Percentiles rank a stretch among this genome's conserved stretches.
Conservation (phyloP, 2,888 invertebrate genomes). For the Elmis aenea region DNA sequence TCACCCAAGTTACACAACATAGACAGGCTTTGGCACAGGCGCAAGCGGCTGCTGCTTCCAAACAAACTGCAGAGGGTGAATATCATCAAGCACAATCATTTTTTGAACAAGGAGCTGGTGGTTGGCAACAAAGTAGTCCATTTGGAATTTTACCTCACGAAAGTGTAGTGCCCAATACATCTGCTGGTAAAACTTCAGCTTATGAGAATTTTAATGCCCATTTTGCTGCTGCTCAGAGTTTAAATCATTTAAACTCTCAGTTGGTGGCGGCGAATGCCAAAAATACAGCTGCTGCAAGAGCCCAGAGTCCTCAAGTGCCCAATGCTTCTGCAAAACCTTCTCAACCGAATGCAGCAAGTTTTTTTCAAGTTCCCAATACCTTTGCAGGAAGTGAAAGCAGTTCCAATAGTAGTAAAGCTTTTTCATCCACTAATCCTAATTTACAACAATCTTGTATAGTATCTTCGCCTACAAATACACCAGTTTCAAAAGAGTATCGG, state of each 20-base stretch:
- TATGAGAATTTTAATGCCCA: constrained; percentile 70
- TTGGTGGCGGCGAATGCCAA: constrained; percentile 53
- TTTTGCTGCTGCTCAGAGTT: constrained; percentile 61
- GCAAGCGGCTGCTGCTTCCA: constrained; percentile 38
- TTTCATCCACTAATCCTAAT: constrained; percentile 43
- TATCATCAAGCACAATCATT: constrained; percentile 62
- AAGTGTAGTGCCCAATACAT: constrained; percentile 65
- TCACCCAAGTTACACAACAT: constrained; percentile 56
- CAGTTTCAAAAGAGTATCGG: constrained; percentile 58
- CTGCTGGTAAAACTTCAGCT: constrained; percentile 44
- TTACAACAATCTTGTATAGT: constrained; percentile 71
- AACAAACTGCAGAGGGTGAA: constrained; percentile 37
- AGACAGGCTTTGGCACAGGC: constrained; percentile 59
- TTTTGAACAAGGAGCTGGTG: constrained; percentile 63
- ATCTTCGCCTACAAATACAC: constrained; percentile 57
- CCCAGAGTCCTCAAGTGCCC: constrained; percentile 49
- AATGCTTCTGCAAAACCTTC: constrained; percentile 48
- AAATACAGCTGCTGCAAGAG: constrained; percentile 47
- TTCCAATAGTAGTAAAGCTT: constrained; percentile 43
- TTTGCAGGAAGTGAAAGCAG: constrained; percentile 43
- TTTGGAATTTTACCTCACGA: constrained; percentile 76
- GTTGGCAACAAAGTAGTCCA: constrained; percentile 76
- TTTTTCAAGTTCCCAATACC: constrained; percentile 57
- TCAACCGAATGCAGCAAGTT: constrained; percentile 53
- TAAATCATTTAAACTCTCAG: constrained; percentile 63